A percentile compares a stretch with the other conserved stretches of the same genome.
These are phyloP conservation scores for Lasioglossum figueresi DNA, from an alignment of 2,888 invertebrate genomes.

Conservation along the genomic window DNA sequence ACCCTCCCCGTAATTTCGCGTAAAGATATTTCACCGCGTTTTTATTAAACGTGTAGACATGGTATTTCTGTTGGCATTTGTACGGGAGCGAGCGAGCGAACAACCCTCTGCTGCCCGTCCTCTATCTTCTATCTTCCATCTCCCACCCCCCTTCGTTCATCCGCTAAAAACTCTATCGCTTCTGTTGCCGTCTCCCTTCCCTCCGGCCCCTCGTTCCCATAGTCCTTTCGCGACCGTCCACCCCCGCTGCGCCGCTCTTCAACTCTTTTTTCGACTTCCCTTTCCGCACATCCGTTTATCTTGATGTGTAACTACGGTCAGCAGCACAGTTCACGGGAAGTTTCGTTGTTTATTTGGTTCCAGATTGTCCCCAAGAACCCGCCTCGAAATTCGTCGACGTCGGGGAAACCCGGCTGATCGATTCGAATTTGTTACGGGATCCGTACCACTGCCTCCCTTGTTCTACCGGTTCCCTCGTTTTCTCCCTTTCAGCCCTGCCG, in stretches of 20 bases:
- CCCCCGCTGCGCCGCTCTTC: not conserved
- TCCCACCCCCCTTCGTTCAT: slow-evolving; percentile 19
- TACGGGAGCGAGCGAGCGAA: not conserved
- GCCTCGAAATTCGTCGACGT: slow-evolving; percentile 33
- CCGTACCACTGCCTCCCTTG: not conserved
- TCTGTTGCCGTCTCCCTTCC: not conserved
- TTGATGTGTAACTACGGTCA: slow-evolving; percentile 16
- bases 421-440: slow-evolving; percentile 30
- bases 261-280: slow-evolving; percentile 28
- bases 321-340: slow-evolving; percentile 2
- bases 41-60: slow-evolving; percentile 32
- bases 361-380: slow-evolving; percentile 24
- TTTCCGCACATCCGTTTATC: slow-evolving; percentile 30
- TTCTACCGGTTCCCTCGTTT: not conserved
- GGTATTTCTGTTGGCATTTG: slow-evolving; percentile 37
- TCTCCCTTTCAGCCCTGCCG: not conserved
- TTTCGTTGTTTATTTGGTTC: slow-evolving; percentile 35
- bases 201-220: not conserved
- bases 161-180: slow-evolving; percentile 35
- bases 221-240: not conserved
- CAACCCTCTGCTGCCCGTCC: not conserved
- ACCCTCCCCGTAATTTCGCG: slow-evolving; percentile 29
- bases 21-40: slow-evolving; percentile 37
- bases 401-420: slow-evolving; percentile 18
- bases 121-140: not conserved